A percentile compares a stretch with the other conserved stretches of the same genome.
These are phyloP conservation scores for Cotesia vestalis DNA, from an alignment of 1,140 invertebrate genomes.

Conservation along the genomic window DNA sequence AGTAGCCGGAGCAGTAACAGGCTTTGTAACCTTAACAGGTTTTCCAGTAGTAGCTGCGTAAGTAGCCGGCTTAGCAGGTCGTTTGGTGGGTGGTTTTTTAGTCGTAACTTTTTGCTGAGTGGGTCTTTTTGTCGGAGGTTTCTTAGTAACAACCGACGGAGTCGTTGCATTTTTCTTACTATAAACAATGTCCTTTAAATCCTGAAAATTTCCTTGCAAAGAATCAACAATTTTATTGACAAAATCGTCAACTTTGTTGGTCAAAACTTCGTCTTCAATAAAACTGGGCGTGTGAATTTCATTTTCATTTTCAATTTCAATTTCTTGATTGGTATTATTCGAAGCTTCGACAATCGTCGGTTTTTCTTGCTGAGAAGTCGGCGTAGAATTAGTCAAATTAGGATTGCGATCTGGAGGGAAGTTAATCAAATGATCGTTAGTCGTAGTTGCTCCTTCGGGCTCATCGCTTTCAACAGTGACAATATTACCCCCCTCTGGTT, in stretches of 20 bases:
- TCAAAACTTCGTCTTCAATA: slow-evolving; percentile 77
- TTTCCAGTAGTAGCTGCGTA: slow-evolving; percentile 41
- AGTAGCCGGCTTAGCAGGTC: slow-evolving; percentile 51
- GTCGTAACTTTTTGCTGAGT: slow-evolving; percentile 28
- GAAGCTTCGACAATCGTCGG: slow-evolving; percentile 64
- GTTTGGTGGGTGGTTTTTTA: slow-evolving; percentile 57
- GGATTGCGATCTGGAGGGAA: slow-evolving; percentile 87
- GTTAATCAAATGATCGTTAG: slow-evolving; percentile 76
- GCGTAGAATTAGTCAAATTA: slow-evolving; percentile 75
- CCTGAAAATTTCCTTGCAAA: slow-evolving; percentile 81
- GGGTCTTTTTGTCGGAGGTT: slow-evolving; percentile 48
- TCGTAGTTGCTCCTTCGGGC: slow-evolving; percentile 66
- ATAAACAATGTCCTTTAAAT: slow-evolving; percentile 79
- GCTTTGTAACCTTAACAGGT: neutral
- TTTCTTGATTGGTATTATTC: slow-evolving; percentile 67
- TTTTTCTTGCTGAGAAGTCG: slow-evolving; percentile 58
- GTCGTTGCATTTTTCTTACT: slow-evolving; percentile 65
- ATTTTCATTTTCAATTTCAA: slow-evolving; percentile 66
- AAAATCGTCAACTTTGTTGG: slow-evolving; percentile 81
- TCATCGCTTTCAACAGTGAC: slow-evolving; percentile 44
- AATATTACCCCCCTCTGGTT: slow-evolving; percentile 22
- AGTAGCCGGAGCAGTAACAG: neutral
- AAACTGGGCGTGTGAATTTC: slow-evolving; percentile 77
- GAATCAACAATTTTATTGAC: slow-evolving; percentile 85
- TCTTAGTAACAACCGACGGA: slow-evolving; percentile 48